Conservation (phyloP, 53 echinoderm and acorn worm species). For the Paelopatides confundens region DNA sequence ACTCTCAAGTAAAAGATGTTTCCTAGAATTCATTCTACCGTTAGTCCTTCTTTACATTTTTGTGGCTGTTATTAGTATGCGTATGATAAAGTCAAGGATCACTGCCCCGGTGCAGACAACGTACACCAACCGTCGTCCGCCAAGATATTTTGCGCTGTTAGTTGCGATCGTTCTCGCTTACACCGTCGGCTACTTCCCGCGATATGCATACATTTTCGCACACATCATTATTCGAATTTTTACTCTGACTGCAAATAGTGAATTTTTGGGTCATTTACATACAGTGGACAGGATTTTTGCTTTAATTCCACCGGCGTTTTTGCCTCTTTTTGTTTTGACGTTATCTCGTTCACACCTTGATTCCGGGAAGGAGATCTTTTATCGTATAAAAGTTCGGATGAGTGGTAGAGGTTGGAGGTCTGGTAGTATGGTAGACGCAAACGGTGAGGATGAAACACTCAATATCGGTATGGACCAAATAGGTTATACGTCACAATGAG, state of each 20-base stretch:
- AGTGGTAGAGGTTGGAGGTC: conserved; percentile 21
- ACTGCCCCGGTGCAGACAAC: neutral
- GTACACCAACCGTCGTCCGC: neutral
- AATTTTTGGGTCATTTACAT: neutral
- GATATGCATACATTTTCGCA: neutral
- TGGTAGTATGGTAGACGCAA: neutral
- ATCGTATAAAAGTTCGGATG: neutral
- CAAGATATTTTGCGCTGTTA: conserved; percentile 6
- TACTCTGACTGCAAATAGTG: neutral
- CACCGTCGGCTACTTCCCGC: conserved; percentile 12
- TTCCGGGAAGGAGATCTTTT: neutral
- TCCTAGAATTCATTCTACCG: conserved; percentile 8
- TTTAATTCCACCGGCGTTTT: conserved; percentile 17
- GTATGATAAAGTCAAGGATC: neutral
- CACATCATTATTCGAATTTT: neutral
- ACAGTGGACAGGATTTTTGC: conserved; percentile 1
- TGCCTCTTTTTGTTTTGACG: conserved; percentile 3
- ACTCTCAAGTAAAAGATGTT: neutral
- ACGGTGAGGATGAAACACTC: neutral
- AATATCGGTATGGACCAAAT: conserved; percentile 1
- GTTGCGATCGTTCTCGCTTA: neutral
- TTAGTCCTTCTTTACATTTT: neutral
- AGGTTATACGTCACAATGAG: neutral
- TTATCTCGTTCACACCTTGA: conserved; percentile 17
- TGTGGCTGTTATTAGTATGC: neutral